Evolutionary conservation across 1,140 invertebrate genomes (phyloP), one percentile per base, ranked within the genome.

Genomic region (Ceratoteleas bidentatus): DNA sequence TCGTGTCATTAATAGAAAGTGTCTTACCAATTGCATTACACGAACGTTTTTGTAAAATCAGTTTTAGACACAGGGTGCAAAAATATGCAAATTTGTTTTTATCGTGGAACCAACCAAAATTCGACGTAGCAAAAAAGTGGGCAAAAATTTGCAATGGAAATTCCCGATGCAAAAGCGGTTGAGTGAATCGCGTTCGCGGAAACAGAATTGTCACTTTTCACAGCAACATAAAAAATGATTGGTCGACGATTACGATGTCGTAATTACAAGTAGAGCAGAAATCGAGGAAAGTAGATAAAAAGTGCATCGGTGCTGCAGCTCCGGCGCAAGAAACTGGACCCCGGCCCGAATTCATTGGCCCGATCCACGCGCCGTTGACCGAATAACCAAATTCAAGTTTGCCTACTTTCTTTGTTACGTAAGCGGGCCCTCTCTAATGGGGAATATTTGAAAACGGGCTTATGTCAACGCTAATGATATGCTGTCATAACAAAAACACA

Each of bases 381-480:
- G 89, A 90, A 89, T 90, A 90, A 90, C 89, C 89, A 90, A 90
- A 90, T 90, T 88, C 86, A 76, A 87, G 85, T 76, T 88, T 81
- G 87, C 88, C 88, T 90, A 90, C 89, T 90, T 90, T 85, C 86
- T 65, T 81, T 77, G 72, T 88, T 87, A 83, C 75, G 84, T 87
- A 87, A 88, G 10, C 57, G 53, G 40, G 13, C 65, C 74, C 56
- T 14, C 62, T 73, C 68, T 57, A 65, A 73, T 36, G 40, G 11
- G 14, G n/a, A n/a, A 38, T 43, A 38, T 72, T 72, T 58, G 62
- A 49, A 61, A 73, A 66, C 32, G 14, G 38, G 38, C 52, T 32
- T 43, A 16, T 40, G 36, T 34, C 60, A 43, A 32, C 53, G 16
- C 11, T 64, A 64, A 69, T 70, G 50, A 64, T 64, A 70, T 58